A percentile compares a stretch with the other conserved stretches of the same genome.
Conservation (phyloP, 2,797 vertebrate genomes). For the Cryptoprocta ferox region DNA sequence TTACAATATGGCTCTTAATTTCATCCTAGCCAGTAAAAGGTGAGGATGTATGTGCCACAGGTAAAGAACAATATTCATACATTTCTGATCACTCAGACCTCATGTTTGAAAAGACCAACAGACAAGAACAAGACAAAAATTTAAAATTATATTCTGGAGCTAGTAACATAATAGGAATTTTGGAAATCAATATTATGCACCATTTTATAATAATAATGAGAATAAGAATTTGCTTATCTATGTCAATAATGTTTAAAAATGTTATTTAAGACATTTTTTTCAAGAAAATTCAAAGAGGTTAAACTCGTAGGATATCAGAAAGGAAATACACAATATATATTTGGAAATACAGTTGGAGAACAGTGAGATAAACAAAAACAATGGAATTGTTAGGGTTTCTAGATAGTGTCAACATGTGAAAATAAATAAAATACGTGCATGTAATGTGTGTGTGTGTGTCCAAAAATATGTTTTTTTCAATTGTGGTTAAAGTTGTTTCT, state of each 20-base stretch:
- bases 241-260: conserved; percentile 1
- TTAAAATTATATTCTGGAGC: not conserved
- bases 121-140: not conserved
- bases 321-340: not conserved
- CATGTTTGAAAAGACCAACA: not conserved
- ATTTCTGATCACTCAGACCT: not conserved
- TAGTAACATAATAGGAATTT: not conserved
- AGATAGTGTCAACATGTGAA: not conserved
- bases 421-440: not conserved
- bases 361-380: not conserved
- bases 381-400: not conserved
- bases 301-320: not conserved
- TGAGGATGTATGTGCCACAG: not conserved
- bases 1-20: not conserved
- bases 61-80: not conserved
- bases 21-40: not conserved
- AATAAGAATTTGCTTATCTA: not conserved
- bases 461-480: not conserved
- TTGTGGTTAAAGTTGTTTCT: not conserved
- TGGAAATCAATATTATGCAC: not conserved
- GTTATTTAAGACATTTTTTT: not conserved
- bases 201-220: not conserved
- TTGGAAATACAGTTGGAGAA: not conserved
- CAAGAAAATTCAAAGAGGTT: not conserved
- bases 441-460: not conserved